A percentile compares a stretch with the other conserved stretches of the same genome.
Conservation (phyloP, 2,888 invertebrate genomes). For the Rotaria socialis region DNA sequence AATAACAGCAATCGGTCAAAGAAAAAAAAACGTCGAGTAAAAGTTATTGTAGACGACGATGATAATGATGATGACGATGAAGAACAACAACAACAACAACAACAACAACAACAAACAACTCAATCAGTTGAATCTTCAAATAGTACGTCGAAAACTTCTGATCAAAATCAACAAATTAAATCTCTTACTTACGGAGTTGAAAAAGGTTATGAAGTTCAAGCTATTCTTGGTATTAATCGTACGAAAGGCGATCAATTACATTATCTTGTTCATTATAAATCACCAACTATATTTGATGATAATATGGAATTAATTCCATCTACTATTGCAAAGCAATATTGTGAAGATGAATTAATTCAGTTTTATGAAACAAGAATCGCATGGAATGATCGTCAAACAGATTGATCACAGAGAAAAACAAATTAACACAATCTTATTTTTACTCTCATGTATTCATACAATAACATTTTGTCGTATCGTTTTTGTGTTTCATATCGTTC, state of each 20-base stretch:
- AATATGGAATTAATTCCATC: slow-evolving; percentile 25
- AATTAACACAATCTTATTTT: background rate
- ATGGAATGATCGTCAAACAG: slow-evolving; percentile 4
- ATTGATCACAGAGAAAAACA: background rate
- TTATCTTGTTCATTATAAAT: slow-evolving; percentile 28
- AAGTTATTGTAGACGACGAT: background rate
- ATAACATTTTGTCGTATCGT: background rate
- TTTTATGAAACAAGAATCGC: background rate
- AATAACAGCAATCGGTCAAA: background rate
- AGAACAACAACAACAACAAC: background rate
- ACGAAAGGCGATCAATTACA: background rate
- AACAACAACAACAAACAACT: no score
- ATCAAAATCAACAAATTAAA: background rate
- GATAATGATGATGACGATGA: background rate
- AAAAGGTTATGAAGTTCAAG: slow-evolving; percentile 9
- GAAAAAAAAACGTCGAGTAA: no score
- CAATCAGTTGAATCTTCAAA: background rate
- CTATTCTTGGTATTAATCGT: background rate
- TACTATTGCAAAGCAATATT: background rate
- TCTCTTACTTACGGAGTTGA: background rate
- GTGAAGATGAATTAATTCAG: background rate
- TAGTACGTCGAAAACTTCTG: background rate
- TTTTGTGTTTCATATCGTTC: background rate
- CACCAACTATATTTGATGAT: background rate
- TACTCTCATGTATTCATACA: background rate